These are phyloP conservation scores for Spheniscus mendiculus DNA, from an alignment of 2,113 vertebrate genomes.

Conservation along the genomic window DNA sequence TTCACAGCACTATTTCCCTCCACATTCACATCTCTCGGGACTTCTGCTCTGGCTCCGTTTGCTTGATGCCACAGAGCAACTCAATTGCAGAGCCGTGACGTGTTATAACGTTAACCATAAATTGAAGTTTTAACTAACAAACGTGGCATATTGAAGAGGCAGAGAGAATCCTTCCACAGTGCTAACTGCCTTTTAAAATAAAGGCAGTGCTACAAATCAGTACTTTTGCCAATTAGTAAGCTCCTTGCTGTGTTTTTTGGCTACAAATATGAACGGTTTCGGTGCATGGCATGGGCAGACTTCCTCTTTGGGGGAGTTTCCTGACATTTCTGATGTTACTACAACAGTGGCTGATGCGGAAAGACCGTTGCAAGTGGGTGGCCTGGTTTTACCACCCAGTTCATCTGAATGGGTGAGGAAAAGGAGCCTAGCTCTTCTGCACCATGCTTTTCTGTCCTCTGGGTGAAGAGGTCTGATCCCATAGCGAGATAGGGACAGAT, in stretches of 20 bases:
- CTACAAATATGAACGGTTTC: background rate
- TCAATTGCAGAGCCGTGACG: background rate
- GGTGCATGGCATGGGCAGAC: background rate
- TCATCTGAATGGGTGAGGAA: background rate
- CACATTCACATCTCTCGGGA: background rate
- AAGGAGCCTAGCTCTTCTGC: background rate
- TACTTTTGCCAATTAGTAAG: background rate
- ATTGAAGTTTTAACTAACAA: background rate
- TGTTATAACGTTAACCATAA: background rate
- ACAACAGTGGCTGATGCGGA: background rate
- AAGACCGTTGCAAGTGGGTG: background rate
- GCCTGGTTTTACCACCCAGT: background rate
- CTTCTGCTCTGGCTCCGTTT: background rate
- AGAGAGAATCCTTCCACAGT: background rate
- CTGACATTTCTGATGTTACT: background rate
- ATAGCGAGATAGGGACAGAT: background rate
- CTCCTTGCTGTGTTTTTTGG: background rate
- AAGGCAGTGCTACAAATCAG: background rate
- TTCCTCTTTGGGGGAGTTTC: background rate
- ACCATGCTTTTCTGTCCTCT: background rate
- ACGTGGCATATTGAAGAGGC: background rate
- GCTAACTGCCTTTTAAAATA: slow-evolving; percentile 12
- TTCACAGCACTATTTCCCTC: background rate
- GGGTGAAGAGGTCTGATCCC: background rate
- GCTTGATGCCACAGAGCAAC: background rate